phyloP scores from a whole-genome alignment of 2,888 invertebrate species.

The Habroteleia sp. region DNA sequence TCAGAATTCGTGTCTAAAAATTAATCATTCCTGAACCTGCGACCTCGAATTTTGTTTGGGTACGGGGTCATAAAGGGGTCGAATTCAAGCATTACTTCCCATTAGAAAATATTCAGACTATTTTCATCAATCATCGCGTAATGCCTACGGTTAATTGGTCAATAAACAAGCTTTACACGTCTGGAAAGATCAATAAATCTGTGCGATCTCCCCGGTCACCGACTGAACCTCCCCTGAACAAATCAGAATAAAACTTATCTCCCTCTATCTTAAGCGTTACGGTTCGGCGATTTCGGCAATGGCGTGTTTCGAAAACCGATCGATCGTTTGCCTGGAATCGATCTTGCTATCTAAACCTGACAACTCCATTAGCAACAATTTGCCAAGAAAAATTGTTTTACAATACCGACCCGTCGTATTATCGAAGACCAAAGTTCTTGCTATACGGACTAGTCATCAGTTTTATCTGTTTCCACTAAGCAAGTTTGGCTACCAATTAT shows the following conservation, averaged over 20 bases:
- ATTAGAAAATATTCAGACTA: background rate
- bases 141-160: background rate
- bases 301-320: slow-evolving; percentile 1
- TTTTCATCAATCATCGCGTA: slow-evolving; percentile 1
- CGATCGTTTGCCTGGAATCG: slow-evolving; percentile 3
- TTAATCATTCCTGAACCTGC: too few species aligned
- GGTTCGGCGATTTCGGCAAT: slow-evolving; percentile 4
- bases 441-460: slow-evolving; percentile 22
- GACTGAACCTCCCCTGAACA: slow-evolving; percentile 19
- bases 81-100: too few species aligned
- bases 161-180: background rate
- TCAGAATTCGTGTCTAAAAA: too few species aligned
- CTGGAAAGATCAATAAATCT: background rate
- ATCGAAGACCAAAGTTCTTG: slow-evolving; percentile 23
- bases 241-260: slow-evolving; percentile 30
- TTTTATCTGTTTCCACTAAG: slow-evolving; percentile 46
- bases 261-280: background rate
- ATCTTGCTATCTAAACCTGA: slow-evolving; percentile 8
- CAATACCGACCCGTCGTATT: slow-evolving; percentile 25
- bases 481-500: slow-evolving; percentile 55
- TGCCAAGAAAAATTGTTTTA: slow-evolving; percentile 31
- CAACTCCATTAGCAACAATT: slow-evolving; percentile 43
- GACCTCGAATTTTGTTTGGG: background rate
- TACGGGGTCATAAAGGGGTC: too few species aligned
- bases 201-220: background rate